Evolutionary conservation across 2,888 invertebrate species (phyloP).

Genomic region (Leucophenga maculata): DNA sequence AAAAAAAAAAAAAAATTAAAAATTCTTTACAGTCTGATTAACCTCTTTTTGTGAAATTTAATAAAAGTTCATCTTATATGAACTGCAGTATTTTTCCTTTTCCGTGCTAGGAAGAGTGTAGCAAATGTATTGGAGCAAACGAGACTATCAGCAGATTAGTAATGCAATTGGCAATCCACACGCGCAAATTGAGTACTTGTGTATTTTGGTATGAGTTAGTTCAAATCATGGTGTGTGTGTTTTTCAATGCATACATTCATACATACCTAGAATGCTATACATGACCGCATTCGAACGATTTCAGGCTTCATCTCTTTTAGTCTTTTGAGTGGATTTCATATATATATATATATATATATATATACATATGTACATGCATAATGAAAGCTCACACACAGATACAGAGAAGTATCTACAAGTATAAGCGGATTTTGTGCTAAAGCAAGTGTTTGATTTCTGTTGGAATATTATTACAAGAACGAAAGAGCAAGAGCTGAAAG

Average conservation of each 20-base stretch:
- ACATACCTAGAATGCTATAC: no score
- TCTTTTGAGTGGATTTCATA: not conserved
- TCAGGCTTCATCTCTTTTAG: no score
- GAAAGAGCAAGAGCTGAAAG: not conserved
- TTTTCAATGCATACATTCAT: not conserved
- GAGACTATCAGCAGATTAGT: not conserved
- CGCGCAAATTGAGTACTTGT: not conserved
- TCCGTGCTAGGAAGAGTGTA: not conserved
- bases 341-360: no score
- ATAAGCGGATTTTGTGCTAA: slow-evolving; percentile 12
- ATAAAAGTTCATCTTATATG: no score
- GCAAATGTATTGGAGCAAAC: not conserved
- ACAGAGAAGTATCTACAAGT: not conserved
- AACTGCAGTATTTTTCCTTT: no score
- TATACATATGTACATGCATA: not conserved
- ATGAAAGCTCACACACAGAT: not conserved
- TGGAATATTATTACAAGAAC: not conserved
- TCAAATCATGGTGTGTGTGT: not conserved
- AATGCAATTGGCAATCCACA: not conserved
- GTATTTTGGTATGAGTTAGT: not conserved
- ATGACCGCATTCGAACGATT: no score
- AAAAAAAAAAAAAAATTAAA: no score
- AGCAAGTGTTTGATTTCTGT: not conserved
- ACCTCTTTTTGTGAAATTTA: no score
- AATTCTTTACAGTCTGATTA: no score